Percentiles rank a stretch among this genome's conserved stretches.
phyloP scores from a whole-genome alignment of 2,113 vertebrate genomes.

The Corythornis vintsioides region DNA sequence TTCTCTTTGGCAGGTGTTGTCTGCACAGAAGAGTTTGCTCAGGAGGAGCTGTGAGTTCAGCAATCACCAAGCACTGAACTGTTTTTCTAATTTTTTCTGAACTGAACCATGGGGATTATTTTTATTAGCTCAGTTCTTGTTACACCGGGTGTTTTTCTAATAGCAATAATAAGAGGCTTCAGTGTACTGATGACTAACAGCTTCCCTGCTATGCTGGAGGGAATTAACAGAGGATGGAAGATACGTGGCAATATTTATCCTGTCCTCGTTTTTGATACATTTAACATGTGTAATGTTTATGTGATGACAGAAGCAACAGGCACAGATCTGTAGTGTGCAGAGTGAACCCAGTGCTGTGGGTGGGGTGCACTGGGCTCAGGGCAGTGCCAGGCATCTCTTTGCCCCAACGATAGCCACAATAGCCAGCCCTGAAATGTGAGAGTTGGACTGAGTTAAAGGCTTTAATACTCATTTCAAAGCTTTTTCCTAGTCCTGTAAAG shows the following conservation, averaged over 20 bases:
- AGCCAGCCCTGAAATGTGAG: not conserved
- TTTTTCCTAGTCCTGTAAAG: not conserved
- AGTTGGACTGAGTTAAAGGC: not conserved
- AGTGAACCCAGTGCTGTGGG: not conserved
- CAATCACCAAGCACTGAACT: not conserved
- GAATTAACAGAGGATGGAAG: not conserved
- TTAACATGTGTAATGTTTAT: not conserved
- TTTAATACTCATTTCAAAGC: conserved; percentile 25
- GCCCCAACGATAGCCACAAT: not conserved
- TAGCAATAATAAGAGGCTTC: not conserved
- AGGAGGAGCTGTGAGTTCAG: not conserved
- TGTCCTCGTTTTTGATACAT: not conserved
- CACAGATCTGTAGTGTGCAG: not conserved
- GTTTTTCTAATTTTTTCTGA: not conserved
- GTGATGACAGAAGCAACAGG: not conserved
- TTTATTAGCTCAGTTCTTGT: not conserved
- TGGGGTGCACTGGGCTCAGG: not conserved
- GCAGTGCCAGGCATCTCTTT: not conserved
- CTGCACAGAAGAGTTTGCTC: not conserved
- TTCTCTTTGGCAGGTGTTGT: rapidly evolving
- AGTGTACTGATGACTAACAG: not conserved
- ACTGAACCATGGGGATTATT: not conserved
- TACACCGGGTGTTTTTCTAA: not conserved
- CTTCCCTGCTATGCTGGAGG: not conserved
- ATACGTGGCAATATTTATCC: not conserved